These are phyloP conservation scores for Branchipolynoe longqiensis DNA, from an alignment of 2,888 invertebrate species.

Conservation along the genomic window DNA sequence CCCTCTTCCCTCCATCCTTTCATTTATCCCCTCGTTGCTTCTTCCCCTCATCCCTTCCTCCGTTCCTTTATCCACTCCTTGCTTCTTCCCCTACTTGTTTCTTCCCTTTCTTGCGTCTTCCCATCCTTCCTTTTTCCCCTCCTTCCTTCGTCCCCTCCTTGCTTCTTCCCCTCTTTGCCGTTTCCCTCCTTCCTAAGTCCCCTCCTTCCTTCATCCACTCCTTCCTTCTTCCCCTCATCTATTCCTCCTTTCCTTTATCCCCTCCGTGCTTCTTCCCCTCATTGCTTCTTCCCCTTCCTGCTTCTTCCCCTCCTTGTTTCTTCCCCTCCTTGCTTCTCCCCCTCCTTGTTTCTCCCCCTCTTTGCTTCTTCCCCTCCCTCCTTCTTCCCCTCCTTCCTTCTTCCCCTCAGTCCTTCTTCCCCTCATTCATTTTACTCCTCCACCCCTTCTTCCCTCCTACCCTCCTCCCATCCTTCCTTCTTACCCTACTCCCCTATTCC, in stretches of 20 bases:
- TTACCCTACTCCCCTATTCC: not conserved
- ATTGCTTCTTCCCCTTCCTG: too few species aligned
- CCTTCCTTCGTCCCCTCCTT: too few species aligned
- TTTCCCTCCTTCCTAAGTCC: not conserved
- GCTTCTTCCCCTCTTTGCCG: too few species aligned
- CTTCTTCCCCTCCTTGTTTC: not conserved
- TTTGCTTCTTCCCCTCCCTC: not conserved
- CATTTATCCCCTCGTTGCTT: too few species aligned
- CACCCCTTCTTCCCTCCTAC: not conserved
- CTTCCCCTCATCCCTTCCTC: too few species aligned
- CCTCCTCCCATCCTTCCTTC: not conserved
- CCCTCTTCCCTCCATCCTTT: too few species aligned
- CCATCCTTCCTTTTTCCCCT: too few species aligned
- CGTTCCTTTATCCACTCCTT: too few species aligned
- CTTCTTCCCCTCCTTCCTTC: not conserved
- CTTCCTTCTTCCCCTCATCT: not conserved
- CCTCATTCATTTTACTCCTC: not conserved
- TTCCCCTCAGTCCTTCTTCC: not conserved
- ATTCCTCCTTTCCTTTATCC: not conserved
- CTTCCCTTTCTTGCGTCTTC: too few species aligned
- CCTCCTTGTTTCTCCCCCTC: not conserved
- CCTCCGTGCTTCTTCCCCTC: too few species aligned
- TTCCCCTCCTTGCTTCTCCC: too few species aligned
- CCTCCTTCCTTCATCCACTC: not conserved
- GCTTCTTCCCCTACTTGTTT: too few species aligned